Conservation (phyloP, 1,140 invertebrate genomes). For the Aphelenchoides besseyi region DNA sequence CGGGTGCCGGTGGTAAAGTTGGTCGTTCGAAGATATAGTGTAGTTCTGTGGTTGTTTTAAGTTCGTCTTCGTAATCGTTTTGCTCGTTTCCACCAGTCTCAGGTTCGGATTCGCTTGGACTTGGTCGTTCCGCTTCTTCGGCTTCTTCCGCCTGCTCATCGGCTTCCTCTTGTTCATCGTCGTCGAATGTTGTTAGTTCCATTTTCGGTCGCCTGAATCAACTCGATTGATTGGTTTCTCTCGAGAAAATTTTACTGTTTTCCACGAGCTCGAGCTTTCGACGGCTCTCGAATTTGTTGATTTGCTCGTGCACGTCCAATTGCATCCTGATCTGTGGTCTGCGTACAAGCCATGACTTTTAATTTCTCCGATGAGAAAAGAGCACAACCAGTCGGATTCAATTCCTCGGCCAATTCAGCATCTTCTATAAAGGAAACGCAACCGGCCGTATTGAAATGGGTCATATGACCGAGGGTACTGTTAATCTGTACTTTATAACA, state of each 20-base stretch:
- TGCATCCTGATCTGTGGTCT: slow-evolving; percentile 48
- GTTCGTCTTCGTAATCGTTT: slow-evolving; percentile 25
- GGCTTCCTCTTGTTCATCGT: slow-evolving; percentile 41
- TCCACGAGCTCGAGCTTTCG: slow-evolving; percentile 25
- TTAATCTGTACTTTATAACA: slow-evolving; percentile 56
- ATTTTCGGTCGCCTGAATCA: slow-evolving; percentile 27
- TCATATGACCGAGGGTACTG: slow-evolving; percentile 54
- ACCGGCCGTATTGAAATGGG: slow-evolving; percentile 43
- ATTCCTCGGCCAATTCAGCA: slow-evolving; percentile 53
- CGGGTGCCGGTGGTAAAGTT: slow-evolving; percentile 55
- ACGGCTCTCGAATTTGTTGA: slow-evolving; percentile 38
- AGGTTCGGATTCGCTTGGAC: slow-evolving; percentile 36
- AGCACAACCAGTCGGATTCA: slow-evolving; percentile 59
- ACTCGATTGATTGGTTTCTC: neutral
- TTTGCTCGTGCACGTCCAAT: slow-evolving; percentile 48
- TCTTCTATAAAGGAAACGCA: slow-evolving; percentile 53
- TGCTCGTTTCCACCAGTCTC: slow-evolving; percentile 34
- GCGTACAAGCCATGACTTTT: slow-evolving; percentile 52
- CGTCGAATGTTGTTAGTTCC: slow-evolving; percentile 24
- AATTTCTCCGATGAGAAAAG: slow-evolving; percentile 53
- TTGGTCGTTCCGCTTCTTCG: slow-evolving; percentile 34
- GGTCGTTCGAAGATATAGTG: slow-evolving; percentile 60
- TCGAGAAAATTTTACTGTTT: neutral
- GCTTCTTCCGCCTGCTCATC: slow-evolving; percentile 45
- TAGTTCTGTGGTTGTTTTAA: slow-evolving; percentile 35